A percentile compares a stretch with the other conserved stretches of the same genome.
phyloP scores from a whole-genome alignment of 1,140 invertebrate species.

The Ptiloglossa arizonensis region DNA sequence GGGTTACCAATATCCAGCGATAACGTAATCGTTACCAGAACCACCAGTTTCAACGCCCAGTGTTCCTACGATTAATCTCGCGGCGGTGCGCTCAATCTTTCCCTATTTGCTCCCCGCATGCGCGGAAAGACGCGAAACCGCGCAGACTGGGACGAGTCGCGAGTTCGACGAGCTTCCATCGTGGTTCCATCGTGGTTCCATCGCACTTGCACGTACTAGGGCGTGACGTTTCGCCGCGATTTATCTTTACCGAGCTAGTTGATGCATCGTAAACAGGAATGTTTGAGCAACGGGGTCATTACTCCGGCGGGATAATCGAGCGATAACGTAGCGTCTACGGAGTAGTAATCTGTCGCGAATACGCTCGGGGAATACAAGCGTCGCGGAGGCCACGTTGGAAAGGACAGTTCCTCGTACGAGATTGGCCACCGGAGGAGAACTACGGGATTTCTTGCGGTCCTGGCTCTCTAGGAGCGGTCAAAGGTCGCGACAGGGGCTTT shows the following conservation, averaged over 20 bases:
- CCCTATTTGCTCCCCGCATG: too few relatives aligned
- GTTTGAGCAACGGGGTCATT: constrained; percentile 56
- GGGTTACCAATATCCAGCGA: neutral
- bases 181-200: neutral
- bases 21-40: neutral
- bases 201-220: constrained; percentile 10
- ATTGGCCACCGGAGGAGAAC: neutral
- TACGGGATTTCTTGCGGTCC: too few relatives aligned
- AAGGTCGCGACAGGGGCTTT: constrained; percentile 60
- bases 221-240: constrained; percentile 26
- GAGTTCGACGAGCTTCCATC: neutral
- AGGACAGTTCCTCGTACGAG: neutral
- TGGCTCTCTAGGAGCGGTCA: constrained; percentile 50
- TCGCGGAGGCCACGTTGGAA: neutral
- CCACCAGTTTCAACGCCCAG: neutral
- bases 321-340: constrained; percentile 45
- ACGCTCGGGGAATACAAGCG: neutral
- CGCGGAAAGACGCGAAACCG: neutral
- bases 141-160: neutral
- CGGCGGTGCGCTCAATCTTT: neutral
- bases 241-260: constrained; percentile 48
- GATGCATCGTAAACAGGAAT: constrained; percentile 57
- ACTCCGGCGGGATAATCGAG: constrained; percentile 53
- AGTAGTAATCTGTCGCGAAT: neutral
- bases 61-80: neutral